Evolutionary conservation across 2,113 vertebrate genomes (phyloP).

Genomic region (Daubentonia madagascariensis): DNA sequence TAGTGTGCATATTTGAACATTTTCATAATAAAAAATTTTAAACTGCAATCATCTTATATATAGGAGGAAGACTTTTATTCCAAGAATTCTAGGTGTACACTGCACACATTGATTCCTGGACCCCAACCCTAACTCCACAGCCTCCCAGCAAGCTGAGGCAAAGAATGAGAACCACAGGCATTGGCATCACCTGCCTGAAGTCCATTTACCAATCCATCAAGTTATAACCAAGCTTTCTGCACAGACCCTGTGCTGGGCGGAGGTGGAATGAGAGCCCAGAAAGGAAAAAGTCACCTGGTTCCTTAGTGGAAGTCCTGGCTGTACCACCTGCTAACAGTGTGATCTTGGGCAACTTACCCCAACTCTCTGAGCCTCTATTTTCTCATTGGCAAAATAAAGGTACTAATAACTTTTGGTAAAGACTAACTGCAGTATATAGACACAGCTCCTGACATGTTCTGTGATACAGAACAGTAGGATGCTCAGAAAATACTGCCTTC

Average conservation of each 20-base stretch:
- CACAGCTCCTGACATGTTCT: too few species aligned
- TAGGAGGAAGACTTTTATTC: neutral
- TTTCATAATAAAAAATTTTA: neutral
- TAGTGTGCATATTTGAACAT: neutral
- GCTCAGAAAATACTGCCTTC: neutral
- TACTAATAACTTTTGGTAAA: neutral
- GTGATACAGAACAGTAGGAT: neutral
- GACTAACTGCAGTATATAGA: rapidly evolving
- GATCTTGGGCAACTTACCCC: neutral
- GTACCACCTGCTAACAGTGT: neutral
- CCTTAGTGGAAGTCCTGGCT: neutral
- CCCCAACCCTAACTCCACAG: neutral
- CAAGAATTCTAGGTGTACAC: neutral
- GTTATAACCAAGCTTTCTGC: neutral
- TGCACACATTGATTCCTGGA: neutral
- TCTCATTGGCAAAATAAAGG: neutral
- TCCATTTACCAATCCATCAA: neutral
- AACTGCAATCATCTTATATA: neutral
- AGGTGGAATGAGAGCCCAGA: neutral
- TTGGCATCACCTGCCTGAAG: neutral
- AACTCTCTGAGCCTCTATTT: neutral
- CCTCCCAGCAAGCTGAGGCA: neutral
- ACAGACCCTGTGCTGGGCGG: neutral
- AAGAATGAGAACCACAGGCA: neutral
- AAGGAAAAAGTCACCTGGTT: neutral